Base-by-base conservation (phyloP, 2,888 invertebrate species). In the Sinodicranocentrus sp. region DNA sequence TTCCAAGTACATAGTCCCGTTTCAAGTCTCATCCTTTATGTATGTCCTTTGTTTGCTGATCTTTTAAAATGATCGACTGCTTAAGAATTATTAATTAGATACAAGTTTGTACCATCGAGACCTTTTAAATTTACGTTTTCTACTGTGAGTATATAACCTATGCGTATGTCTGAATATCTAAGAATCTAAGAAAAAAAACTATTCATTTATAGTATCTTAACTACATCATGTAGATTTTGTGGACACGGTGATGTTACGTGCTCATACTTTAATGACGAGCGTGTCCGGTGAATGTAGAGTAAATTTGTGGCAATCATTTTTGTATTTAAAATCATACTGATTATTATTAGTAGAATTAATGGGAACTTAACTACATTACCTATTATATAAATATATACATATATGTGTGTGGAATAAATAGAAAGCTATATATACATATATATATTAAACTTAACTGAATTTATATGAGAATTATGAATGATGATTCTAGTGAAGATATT, bases 201-300 rank as follows among this genome's bases (percentile, higher is more conserved):
- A 33, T 33, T 33, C 33, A 33, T 6, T 33, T 33, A 10, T 33
- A 33, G n/a, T n/a, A 33, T 33, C 33, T 33, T 33, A 33, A 33
- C 33, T 6, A 54, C 8, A 54, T 19, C 3, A 54, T 54, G 1
- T 57, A 25, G 25, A 39, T 63, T 79, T 52, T 48, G 48, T 25
- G 79, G 79, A 71, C 79, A 79, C 79, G 72, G 79, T 79, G 71
- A 39, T 73, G 61, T 72, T 79, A 65, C 65, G 73, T 73, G 80
- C 80, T 82, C 73, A 82, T 82, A 57, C 73, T 82, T 72, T 72
- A 72, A 72, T 72, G 80, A 44, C 54, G 67, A 72, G 80, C 67
- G 80, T 82, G 80, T 82, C 80, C 80, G 80, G 80, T 82, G 80
- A 82, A 73, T 72, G 73, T 73, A 82, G 61, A 68, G 65, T 65